Percentiles rank a stretch among this genome's conserved stretches.
These are phyloP conservation scores for Rhyacophila evoluta DNA, from an alignment of 2,888 invertebrate species.

Conservation along the genomic window DNA sequence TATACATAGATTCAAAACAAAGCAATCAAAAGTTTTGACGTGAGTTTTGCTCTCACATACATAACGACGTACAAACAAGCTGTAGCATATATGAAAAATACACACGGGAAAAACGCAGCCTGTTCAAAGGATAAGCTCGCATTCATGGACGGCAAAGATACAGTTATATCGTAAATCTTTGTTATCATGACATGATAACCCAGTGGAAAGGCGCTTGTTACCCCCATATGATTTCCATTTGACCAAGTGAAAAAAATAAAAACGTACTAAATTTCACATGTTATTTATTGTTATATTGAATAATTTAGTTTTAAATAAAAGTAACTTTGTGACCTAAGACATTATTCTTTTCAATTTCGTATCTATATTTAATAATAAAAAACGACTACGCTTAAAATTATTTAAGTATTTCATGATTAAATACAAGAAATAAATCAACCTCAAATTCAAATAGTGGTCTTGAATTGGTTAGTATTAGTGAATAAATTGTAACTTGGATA, in stretches of 20 bases:
- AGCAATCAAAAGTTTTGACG: slow-evolving; percentile 3
- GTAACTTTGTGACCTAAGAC: too few species aligned
- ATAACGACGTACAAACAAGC: neutral
- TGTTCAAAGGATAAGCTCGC: neutral
- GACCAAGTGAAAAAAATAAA: slow-evolving; percentile 34
- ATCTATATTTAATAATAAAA: too few species aligned
- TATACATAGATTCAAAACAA: slow-evolving; percentile 6
- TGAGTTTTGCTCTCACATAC: neutral
- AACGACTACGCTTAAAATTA: too few species aligned
- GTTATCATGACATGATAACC: slow-evolving; percentile 52
- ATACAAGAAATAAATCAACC: too few species aligned
- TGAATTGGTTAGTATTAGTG: too few species aligned
- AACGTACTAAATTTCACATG: neutral
- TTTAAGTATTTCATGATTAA: too few species aligned
- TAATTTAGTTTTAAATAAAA: neutral
- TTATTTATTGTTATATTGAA: neutral
- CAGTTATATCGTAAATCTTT: slow-evolving; percentile 47
- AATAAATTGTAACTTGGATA: too few species aligned
- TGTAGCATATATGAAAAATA: slow-evolving; percentile 9
- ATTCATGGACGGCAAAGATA: slow-evolving; percentile 3
- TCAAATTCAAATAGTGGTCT: too few species aligned
- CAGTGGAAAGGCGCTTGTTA: slow-evolving; percentile 44
- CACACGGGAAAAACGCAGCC: neutral
- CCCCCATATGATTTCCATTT: slow-evolving; percentile 33
- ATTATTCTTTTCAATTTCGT: too few species aligned